Conservation (phyloP, 2,797 vertebrate species). For the Melanotaenia trifasciata region DNA sequence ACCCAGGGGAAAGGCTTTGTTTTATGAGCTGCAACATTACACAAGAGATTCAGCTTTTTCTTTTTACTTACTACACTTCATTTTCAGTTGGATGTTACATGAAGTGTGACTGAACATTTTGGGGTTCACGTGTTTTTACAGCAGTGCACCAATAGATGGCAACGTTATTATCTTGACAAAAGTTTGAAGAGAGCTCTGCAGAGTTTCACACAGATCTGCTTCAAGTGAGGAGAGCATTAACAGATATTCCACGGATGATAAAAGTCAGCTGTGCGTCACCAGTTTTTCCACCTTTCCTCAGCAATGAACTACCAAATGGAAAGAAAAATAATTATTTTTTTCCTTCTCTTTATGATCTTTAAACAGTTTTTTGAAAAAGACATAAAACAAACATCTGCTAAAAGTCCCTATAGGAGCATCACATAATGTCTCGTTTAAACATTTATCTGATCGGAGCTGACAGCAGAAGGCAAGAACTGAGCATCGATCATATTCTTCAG, state of each 20-base stretch:
- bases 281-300: background rate
- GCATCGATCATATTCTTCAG: background rate
- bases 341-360: background rate
- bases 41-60: background rate
- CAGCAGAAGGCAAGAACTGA: background rate
- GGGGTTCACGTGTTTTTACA: conserved; percentile 49
- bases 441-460: background rate
- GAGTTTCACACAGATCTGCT: conserved; percentile 23
- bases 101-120: background rate
- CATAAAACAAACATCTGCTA: background rate
- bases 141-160: conserved; percentile 73
- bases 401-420: background rate
- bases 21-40: background rate
- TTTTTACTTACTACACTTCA: background rate
- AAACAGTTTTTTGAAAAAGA: background rate
- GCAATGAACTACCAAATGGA: background rate
- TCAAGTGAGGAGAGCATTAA: background rate
- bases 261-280: background rate
- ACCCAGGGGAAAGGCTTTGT: background rate
- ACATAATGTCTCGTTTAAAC: background rate
- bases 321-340: background rate
- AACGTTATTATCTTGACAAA: conserved; percentile 42
- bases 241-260: background rate
- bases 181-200: conserved; percentile 12
- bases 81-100: background rate